Conservation (phyloP, 2,113 vertebrate genomes). For the Clarias magur region DNA sequence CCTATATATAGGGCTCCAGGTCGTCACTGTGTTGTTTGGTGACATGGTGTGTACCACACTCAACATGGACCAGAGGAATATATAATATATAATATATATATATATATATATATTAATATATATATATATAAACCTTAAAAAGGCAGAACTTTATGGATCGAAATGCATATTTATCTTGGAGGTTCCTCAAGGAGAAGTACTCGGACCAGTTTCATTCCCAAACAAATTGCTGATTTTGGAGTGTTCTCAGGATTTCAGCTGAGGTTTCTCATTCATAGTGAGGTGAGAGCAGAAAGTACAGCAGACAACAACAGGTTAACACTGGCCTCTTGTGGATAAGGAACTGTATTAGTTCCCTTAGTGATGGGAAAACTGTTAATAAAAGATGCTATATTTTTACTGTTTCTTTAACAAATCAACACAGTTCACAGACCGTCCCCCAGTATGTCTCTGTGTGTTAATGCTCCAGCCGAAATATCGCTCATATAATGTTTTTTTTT, state of each 20-base stretch:
- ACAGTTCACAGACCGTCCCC: no score
- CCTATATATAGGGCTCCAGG: no score
- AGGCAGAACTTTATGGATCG: background rate
- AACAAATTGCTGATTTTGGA: background rate
- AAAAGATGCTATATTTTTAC: no score
- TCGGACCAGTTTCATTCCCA: background rate
- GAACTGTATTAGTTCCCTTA: background rate
- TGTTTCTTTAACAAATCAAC: no score
- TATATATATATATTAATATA: background rate
- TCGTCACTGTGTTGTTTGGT: no score
- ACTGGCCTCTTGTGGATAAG: conserved; percentile 42
- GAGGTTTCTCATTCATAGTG: background rate
- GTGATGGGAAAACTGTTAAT: background rate
- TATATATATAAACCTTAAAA: background rate
- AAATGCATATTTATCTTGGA: background rate
- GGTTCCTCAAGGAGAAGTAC: background rate
- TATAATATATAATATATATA: no score
- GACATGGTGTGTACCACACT: no score
- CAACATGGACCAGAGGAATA: no score
- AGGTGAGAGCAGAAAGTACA: background rate
- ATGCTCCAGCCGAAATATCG: no score
- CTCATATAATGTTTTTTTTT: no score
- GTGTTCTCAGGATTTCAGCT: background rate
- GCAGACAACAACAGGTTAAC: background rate
- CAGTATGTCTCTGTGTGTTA: no score